Conservation (phyloP, 2,797 vertebrate species). For the Onychomys leucogaster region DNA sequence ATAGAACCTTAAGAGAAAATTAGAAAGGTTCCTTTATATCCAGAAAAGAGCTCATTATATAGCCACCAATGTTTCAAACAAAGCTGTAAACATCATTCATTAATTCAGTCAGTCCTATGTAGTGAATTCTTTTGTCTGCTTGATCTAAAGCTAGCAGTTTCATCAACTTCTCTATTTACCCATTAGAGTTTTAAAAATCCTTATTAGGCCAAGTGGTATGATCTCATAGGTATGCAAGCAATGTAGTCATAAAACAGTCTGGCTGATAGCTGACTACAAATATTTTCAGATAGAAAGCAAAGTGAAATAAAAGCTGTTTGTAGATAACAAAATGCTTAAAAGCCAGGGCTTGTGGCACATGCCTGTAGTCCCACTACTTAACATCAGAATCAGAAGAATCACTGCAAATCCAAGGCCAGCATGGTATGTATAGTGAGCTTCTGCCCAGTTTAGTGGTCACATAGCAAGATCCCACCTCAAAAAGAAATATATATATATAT, state of each 20-base stretch:
- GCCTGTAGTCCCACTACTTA: background rate
- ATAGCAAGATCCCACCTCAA: background rate
- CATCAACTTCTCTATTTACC: background rate
- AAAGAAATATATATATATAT: background rate
- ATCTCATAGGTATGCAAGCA: background rate
- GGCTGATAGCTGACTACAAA: background rate
- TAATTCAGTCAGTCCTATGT: background rate
- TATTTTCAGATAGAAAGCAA: background rate
- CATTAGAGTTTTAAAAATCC: background rate
- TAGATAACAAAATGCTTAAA: background rate
- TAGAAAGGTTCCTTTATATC: background rate
- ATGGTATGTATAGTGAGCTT: background rate
- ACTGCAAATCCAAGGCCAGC: background rate
- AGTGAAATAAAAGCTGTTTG: background rate
- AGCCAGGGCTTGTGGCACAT: background rate
- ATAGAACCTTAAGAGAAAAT: constrained; percentile 6
- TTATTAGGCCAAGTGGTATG: background rate
- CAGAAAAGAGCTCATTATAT: background rate
- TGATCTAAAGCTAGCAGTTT: background rate
- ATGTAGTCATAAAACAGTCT: background rate
- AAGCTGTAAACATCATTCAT: background rate
- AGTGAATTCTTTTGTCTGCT: constrained; percentile 42
- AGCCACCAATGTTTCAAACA: background rate
- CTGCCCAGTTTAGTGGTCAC: background rate
- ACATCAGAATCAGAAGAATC: background rate